Evolutionary conservation across 2,888 invertebrate genomes (phyloP).

Genomic region (Chalcis sispes): DNA sequence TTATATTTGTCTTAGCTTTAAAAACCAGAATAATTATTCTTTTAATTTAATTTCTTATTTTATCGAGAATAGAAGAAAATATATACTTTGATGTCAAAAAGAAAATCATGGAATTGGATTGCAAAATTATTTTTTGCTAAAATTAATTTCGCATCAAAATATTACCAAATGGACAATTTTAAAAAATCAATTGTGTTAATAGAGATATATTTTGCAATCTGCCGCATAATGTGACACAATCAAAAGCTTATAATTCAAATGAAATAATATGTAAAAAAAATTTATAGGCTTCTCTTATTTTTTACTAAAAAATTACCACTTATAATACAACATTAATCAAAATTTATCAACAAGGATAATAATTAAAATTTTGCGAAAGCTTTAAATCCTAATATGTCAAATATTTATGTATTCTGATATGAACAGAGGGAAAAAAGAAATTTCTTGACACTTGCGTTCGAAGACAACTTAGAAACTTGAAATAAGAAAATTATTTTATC

Average conservation of each 20-base stretch:
- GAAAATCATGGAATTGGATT: too few relatives aligned
- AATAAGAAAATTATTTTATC: slow-evolving; percentile 41
- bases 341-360: too few relatives aligned
- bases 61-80: neutral
- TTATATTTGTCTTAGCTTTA: too few relatives aligned
- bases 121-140: too few relatives aligned
- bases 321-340: slow-evolving; percentile 2
- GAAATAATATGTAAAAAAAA: neutral
- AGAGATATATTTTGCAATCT: neutral
- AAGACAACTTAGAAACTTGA: slow-evolving; percentile 21
- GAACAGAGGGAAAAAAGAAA: neutral
- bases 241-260: slow-evolving; percentile 15
- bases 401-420: neutral
- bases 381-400: neutral
- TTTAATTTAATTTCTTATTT: too few relatives aligned
- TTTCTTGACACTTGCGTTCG: slow-evolving; percentile 7
- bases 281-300: neutral
- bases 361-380: too few relatives aligned
- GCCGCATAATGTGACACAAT: neutral
- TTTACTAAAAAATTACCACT: neutral
- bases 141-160: too few relatives aligned
- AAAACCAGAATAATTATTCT: too few relatives aligned
- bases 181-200: neutral
- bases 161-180: too few relatives aligned
- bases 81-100: too few relatives aligned